Evolutionary conservation across 2,797 vertebrate species (phyloP).

Genomic region (Melanotaenia pygmaea): DNA sequence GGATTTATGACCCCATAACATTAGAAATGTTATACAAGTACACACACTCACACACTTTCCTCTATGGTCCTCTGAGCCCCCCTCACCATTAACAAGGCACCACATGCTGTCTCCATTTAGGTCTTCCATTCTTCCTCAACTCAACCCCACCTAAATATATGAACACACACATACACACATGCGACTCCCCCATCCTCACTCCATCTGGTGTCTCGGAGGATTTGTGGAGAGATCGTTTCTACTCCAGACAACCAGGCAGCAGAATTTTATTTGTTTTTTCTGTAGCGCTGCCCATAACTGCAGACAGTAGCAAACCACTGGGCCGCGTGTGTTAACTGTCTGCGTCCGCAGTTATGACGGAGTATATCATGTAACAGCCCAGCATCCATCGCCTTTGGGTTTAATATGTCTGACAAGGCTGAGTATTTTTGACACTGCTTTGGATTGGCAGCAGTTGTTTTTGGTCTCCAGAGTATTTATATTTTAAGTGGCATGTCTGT

Average conservation of each 20-base stretch:
- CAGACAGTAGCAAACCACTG: conserved; percentile 73
- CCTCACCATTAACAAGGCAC: conserved; percentile 49
- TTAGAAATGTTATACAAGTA: conserved; percentile 12
- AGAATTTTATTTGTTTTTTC: conserved; percentile 65
- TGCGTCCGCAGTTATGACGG: conserved; percentile 58
- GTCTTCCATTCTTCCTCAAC: conserved; percentile 2
- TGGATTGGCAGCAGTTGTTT: conserved; percentile 31
- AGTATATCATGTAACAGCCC: conserved; percentile 48
- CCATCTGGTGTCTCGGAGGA: conserved; percentile 76
- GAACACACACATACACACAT: conserved; percentile 10
- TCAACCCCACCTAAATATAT: background rate
- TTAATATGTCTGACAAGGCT: conserved; percentile 39
- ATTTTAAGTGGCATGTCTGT: conserved; percentile 35
- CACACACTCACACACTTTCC: conserved; percentile 14
- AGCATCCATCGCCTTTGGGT: conserved; percentile 32
- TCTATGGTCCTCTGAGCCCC: conserved; percentile 24
- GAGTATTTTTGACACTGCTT: conserved; percentile 43
- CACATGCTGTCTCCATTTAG: conserved; percentile 49
- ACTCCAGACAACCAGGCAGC: conserved; percentile 45
- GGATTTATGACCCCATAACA: background rate
- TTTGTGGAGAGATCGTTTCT: conserved; percentile 83
- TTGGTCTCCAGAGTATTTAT: conserved; percentile 20
- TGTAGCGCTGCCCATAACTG: conserved; percentile 63
- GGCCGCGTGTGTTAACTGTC: conserved; percentile 46
- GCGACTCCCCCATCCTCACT: conserved; percentile 24